Conservation (phyloP, 2,113 vertebrate genomes). For the Furnarius figulus region DNA sequence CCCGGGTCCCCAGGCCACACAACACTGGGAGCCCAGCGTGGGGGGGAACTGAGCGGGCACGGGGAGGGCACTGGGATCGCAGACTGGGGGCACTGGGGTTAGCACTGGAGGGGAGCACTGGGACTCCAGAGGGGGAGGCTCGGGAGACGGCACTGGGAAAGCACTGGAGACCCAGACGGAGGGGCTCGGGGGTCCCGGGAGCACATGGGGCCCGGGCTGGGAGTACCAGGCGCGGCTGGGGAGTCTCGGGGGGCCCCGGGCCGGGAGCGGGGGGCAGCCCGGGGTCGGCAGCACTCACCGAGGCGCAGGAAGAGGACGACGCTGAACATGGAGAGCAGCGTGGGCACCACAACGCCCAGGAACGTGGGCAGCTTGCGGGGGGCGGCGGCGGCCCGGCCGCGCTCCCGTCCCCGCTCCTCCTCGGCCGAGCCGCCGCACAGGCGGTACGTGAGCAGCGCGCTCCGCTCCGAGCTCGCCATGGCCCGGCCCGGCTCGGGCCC, state of each 20-base stretch:
- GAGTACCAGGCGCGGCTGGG: neutral
- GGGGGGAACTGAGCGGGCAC: neutral
- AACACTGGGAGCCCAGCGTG: neutral
- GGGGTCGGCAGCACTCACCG: conserved; percentile 74
- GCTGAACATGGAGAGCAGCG: conserved; percentile 92
- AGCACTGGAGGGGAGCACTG: neutral
- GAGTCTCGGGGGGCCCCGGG: neutral
- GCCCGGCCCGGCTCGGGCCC: neutral
- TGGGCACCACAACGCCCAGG: conserved; percentile 89
- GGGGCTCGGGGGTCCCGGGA: neutral
- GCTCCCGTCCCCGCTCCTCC: conserved; percentile 1
- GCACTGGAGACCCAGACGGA: neutral
- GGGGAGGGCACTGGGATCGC: too few relatives aligned
- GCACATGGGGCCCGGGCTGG: too few relatives aligned
- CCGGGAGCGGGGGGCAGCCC: neutral
- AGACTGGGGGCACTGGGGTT: neutral
- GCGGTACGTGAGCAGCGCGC: conserved; percentile 86
- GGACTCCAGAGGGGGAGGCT: neutral
- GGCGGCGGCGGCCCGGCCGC: neutral
- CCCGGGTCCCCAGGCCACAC: neutral
- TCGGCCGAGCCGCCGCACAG: conserved; percentile 76
- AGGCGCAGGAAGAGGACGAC: conserved; percentile 89
- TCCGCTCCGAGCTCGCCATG: conserved; percentile 75
- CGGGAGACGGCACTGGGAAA: neutral
- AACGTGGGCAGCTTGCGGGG: conserved; percentile 84